Percentiles rank a stretch among this genome's conserved stretches.
Conservation (phyloP, 2,888 invertebrate species). For the Pelosia muscerda region DNA sequence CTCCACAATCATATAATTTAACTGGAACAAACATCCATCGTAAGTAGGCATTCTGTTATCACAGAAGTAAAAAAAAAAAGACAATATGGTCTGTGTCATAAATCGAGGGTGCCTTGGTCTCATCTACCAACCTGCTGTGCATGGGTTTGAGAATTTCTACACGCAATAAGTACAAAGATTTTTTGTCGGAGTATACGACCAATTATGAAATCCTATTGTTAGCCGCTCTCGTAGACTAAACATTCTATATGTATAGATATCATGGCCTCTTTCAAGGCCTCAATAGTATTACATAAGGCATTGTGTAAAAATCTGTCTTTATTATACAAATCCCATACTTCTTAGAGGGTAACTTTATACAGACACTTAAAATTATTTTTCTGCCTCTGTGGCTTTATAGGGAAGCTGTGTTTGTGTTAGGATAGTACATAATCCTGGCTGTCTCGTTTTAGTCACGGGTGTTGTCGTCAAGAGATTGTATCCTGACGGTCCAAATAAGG, state of each 20-base stretch:
- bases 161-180: neutral
- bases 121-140: too few species aligned
- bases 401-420: constrained; percentile 9
- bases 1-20: too few species aligned
- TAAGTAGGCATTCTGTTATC: neutral
- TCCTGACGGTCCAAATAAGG: too few species aligned
- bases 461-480: neutral
- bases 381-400: constrained; percentile 12
- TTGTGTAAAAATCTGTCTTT: neutral
- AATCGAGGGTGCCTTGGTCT: too few species aligned
- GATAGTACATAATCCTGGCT: constrained; percentile 15
- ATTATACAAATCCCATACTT: neutral
- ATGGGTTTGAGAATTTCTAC: neutral
- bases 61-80: too few species aligned
- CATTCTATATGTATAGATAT: neutral
- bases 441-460: constrained; percentile 14
- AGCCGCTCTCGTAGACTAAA: neutral
- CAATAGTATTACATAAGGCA: neutral
- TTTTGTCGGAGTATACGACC: neutral
- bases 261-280: constrained; percentile 1
- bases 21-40: neutral
- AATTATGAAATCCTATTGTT: neutral
- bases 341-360: neutral
- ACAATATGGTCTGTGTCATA: too few species aligned
- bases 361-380: constrained; percentile 11